Base-by-base conservation (phyloP, 2,113 vertebrate species). In the Oryzias celebensis region DNA sequence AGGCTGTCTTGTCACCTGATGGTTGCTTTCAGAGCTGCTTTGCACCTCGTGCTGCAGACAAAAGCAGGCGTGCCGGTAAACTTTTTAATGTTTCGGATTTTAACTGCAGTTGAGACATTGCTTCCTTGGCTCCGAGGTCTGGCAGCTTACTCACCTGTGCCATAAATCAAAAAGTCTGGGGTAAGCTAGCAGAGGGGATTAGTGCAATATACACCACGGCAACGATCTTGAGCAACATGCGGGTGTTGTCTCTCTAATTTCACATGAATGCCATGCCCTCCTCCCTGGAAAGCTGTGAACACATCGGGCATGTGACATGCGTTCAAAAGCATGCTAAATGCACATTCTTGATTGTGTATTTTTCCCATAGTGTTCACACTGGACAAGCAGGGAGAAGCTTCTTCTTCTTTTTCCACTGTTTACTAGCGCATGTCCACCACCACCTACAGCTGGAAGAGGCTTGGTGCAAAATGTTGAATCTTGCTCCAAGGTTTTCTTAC, bases 1-100 rank as follows among this genome's bases (percentile, higher is more conserved):
- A 77, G 77, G 77, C 70, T 44, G 79, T 52, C 62, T 77, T 71
- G 68, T 84, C 78, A 78, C 80, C 82, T 79, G 82, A 85, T 68
- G 42, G 56, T 51, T 47, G 74, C 74, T 83, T 83, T 83, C 66
- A 82, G 81, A 50, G 48, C 71, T 73, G 67, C 41, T 74, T 61
- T 77, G 58, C 74, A 60, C 43, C 71, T 56, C 24, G 52, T 56
- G 10, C 67, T 52, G 54, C 63, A 85, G 80, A 81, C 79, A 72
- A 76, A 74, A 78, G 75, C 66, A 78, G 81, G 75, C 47, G 60
- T 48, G 74, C 65, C 75, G 45, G 16, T 70, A 47, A 81, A 81
- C 45, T 75, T 68, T 63, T 54, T 31, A 65, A 45, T 58, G 71
- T 73, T 80, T 63, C 67, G 64, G 60, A 46, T 73, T 61, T 66